These are phyloP conservation scores for Bubo scandiacus DNA, from an alignment of 2,113 vertebrate genomes.

Conservation along the genomic window DNA sequence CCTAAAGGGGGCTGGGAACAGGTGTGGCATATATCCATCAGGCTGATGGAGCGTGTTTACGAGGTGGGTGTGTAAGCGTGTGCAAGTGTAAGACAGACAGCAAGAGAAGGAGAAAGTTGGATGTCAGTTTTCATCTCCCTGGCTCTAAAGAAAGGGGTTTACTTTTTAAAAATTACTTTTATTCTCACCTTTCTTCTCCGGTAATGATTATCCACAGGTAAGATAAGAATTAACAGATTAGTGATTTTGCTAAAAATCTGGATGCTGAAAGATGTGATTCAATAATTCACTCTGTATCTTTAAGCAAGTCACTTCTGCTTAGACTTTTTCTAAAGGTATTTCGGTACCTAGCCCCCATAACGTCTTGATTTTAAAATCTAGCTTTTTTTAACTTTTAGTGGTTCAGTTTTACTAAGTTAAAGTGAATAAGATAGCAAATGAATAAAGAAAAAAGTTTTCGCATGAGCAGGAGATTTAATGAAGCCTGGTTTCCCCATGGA, in stretches of 20 bases:
- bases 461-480: not conserved
- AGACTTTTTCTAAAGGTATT: not conserved
- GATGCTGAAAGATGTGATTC: not conserved
- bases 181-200: not conserved
- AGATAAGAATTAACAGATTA: not conserved
- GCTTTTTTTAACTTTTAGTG: not conserved
- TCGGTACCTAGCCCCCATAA: not conserved
- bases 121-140: not conserved
- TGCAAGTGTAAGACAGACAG: not conserved
- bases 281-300: not conserved
- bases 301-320: not conserved
- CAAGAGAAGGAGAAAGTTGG: constrained; percentile 1
- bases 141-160: not conserved
- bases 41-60: not conserved
- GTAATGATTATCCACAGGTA: constrained; percentile 23
- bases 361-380: not conserved
- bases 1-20: constrained; percentile 37
- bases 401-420: not conserved
- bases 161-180: not conserved
- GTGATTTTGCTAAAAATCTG: not conserved
- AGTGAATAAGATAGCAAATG: not conserved
- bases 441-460: not conserved
- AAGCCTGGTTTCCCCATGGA: not conserved
- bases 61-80: not conserved
- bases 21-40: constrained; percentile 31